phyloP scores from a whole-genome alignment of 2,113 vertebrate species.

The Epinephelus moara region DNA sequence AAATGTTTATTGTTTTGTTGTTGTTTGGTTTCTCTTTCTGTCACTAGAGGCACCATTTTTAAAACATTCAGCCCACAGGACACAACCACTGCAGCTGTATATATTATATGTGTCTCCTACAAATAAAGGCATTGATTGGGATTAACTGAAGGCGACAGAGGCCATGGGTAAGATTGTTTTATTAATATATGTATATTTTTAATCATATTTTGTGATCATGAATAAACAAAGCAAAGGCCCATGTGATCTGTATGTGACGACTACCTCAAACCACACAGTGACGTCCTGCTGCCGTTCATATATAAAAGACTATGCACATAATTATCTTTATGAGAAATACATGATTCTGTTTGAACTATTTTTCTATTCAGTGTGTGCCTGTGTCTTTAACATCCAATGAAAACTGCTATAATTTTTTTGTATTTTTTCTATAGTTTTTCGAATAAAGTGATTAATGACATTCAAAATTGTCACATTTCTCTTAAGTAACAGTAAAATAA shows the following conservation, averaged over 20 bases:
- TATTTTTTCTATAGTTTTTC: not conserved
- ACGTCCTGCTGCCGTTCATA: constrained; percentile 10
- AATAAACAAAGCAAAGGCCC: not conserved
- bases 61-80: not conserved
- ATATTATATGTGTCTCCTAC: not conserved
- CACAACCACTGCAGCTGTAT: not conserved
- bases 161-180: not conserved
- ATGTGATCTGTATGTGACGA: not conserved
- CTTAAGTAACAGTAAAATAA: not conserved
- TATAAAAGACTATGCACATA: not conserved
- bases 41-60: not conserved
- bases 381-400: not conserved
- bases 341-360: not conserved
- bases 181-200: not conserved
- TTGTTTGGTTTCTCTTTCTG: not conserved
- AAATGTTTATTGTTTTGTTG: not conserved
- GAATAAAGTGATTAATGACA: not conserved
- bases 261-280: not conserved
- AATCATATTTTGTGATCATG: not conserved
- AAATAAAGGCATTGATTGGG: not conserved
- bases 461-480: too few relatives aligned
- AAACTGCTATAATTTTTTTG: not conserved
- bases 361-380: not conserved
- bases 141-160: not conserved
- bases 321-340: not conserved